phyloP scores from a whole-genome alignment of 2,888 invertebrate genomes.

The Pseudanteris insignis region DNA sequence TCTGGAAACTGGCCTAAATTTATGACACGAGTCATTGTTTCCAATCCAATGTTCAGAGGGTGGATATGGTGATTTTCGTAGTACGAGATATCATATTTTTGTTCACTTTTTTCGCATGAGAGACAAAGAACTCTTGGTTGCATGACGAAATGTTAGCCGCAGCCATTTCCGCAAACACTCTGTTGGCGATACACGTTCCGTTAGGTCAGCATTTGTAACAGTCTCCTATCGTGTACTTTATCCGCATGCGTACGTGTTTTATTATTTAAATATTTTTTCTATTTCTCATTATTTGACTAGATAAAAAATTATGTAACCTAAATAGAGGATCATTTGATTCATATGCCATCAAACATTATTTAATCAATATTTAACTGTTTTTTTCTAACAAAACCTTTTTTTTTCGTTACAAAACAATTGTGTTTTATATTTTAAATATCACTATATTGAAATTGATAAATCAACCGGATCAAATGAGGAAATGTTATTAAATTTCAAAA shows the following conservation, averaged over 20 bases:
- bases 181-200: slow-evolving; percentile 53
- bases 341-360: no score
- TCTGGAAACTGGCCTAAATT: slow-evolving; percentile 22
- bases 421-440: no score
- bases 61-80: slow-evolving; percentile 24
- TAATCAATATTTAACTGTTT: no score
- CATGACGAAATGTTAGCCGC: slow-evolving; percentile 53
- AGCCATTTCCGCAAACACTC: slow-evolving; percentile 62
- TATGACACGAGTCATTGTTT: slow-evolving; percentile 40
- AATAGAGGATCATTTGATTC: no score
- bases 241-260: slow-evolving; percentile 23
- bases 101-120: slow-evolving; percentile 41
- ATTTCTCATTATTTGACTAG: no score
- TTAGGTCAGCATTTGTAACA: slow-evolving; percentile 56
- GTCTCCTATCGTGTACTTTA: slow-evolving; percentile 36
- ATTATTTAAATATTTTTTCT: no score
- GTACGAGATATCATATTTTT: slow-evolving; percentile 35
- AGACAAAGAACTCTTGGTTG: slow-evolving; percentile 49
- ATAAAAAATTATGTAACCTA: no score
- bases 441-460: no score
- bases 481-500: no score
- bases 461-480: no score
- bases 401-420: no score
- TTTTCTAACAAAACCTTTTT: no score
- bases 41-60: slow-evolving; percentile 31